A percentile compares a stretch with the other conserved stretches of the same genome.
Evolutionary conservation across 1,140 invertebrate species (phyloP).

Genomic region (Drosophila equinoxialis): DNA sequence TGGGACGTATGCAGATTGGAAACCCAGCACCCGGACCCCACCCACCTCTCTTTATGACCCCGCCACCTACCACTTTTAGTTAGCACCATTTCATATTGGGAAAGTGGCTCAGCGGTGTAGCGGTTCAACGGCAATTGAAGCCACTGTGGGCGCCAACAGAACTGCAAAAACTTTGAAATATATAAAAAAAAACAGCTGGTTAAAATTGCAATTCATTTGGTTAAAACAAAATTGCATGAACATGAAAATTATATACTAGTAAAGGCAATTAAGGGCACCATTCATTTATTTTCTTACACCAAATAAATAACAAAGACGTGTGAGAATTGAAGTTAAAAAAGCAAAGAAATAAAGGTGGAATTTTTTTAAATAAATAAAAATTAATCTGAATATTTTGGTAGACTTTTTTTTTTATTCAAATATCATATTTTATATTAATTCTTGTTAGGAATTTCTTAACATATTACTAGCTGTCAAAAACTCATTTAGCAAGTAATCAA

Average conservation of each 20-base stretch:
- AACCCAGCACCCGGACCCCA: constrained; percentile 6
- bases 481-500: too few species aligned
- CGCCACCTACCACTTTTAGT: neutral
- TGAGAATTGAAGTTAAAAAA: neutral
- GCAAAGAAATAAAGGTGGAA: too few species aligned
- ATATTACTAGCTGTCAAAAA: too few species aligned
- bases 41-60: too few species aligned
- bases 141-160: too few species aligned
- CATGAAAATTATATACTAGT: constrained; percentile 2
- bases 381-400: too few species aligned
- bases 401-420: too few species aligned
- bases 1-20: constrained; percentile 54
- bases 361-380: constrained; percentile 31
- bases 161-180: too few species aligned
- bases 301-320: neutral
- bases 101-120: constrained; percentile 45
- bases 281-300: neutral
- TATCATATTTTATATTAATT: too few species aligned
- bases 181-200: neutral
- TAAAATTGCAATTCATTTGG: constrained; percentile 4
- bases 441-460: too few species aligned
- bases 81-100: constrained; percentile 10
- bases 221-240: constrained; percentile 1
- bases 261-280: neutral
- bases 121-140: too few species aligned